These are phyloP conservation scores for Aporophyla nigra DNA, from an alignment of 2,888 invertebrate genomes.

Conservation along the genomic window DNA sequence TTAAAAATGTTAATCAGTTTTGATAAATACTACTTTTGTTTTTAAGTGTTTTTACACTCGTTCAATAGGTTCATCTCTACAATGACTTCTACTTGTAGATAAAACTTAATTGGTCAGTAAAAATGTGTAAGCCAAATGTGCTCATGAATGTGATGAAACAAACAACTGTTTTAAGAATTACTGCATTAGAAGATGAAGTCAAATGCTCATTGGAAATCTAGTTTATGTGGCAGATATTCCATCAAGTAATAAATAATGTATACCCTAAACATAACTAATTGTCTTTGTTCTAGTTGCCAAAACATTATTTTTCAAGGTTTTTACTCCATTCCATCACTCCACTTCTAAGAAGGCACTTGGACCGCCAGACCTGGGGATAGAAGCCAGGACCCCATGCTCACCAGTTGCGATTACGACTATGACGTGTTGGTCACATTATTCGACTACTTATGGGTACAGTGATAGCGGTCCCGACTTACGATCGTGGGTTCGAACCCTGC, in stretches of 20 bases:
- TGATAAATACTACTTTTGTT: not conserved
- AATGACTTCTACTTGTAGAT: not conserved
- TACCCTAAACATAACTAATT: not conserved
- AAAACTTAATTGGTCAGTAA: constrained; percentile 13
- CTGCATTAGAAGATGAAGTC: not conserved
- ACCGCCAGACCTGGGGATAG: no score
- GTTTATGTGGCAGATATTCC: not conserved
- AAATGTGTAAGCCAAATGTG: not conserved
- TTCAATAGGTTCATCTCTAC: not conserved
- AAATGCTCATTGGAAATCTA: not conserved
- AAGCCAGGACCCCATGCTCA: not conserved
- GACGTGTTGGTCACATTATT: not conserved
- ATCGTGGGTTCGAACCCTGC: no score
- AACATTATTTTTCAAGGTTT: not conserved
- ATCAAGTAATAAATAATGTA: not conserved
- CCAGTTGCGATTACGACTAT: not conserved
- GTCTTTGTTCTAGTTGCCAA: not conserved
- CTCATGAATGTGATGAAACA: not conserved
- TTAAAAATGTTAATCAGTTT: not conserved
- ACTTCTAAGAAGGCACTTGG: not conserved
- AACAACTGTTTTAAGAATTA: not conserved
- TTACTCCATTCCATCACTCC: not conserved
- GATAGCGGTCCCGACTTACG: no score
- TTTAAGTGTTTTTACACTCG: not conserved
- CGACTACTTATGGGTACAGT: no score